Evolutionary conservation across 2,113 vertebrate genomes (phyloP), one percentile per base, ranked within the genome.

Genomic region (Cochlearius cochlearius): DNA sequence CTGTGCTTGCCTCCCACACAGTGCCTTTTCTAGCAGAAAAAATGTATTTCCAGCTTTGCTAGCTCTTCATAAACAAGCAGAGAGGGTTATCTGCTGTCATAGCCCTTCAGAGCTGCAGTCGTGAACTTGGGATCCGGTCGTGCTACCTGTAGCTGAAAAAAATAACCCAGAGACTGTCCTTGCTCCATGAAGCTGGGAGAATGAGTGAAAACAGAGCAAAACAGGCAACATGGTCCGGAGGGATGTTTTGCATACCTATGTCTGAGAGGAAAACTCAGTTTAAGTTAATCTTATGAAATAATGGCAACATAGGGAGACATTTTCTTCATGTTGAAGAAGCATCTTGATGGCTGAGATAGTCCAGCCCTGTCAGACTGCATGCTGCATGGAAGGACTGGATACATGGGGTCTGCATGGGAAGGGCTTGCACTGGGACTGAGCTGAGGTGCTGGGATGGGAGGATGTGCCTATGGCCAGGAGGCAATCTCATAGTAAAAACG

Each of bases 1-100:
- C 36, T 0, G 0, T 17, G 30, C 41, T 66, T 69, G 41, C 41
- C 30, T 80, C 43, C 45, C 10, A 22, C 41, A 4, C 3, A 1
- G 68, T 69, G 55, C 45, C 59, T 80, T 64, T 71, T 90, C 39
- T 76, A 30, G 79, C 21, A 29, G 36, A 59, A 59, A 36, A 85
- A 30, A 5, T 2, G 15, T 7, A 45, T 36, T 26, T 71, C 60
- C 74, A 81, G 52, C 52, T 66, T 67, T 68, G 6, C 26, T 26
- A 23, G 67, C 15, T 75, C 60, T 62, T 87, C 22, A 27, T 16
- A 53, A 36, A 49, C 13, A 22, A 88, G 45, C 58, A 68, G 62
- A 68, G n/a, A 53, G 38, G 34, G 21, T 71, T 47, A 8, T 25
- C 30, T 34, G 58, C 78, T 18, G 17, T 34, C 36, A 29, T 29